Base-by-base conservation (phyloP, 2,888 invertebrate species). In the Microctonus aethiopoides region DNA sequence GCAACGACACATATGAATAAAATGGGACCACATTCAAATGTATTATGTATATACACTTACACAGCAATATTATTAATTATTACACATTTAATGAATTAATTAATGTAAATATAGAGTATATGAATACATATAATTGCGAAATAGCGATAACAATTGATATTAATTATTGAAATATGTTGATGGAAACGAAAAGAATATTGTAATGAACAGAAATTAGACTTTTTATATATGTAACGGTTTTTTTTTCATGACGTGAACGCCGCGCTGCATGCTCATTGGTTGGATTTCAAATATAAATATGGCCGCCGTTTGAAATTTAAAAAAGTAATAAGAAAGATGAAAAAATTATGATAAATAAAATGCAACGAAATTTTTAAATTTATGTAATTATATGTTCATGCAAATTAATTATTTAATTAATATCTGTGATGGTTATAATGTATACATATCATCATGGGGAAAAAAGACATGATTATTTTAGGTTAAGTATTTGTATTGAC, bases 1-100 rank as follows among this genome's bases (percentile, higher is more conserved):
- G 79, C 80, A 83, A 82, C 82, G 81, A 83, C 81, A 83, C 82
- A 83, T 83, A 83, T 83, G 80, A 83, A 81, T 79, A 74, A 78
- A 78, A 82, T 81, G 83, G 82, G 83, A 83, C 83, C 83, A 83
- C 79, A 75, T 80, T 82, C 78, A 76, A 75, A 46, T n/a, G n/a
- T 46, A 46, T 16, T 16, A 46, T 46, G 79, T 82, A 78, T 82
- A 83, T 76, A 83, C 82, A 83, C 34, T 46, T 16, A 46, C 46
- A 46, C 46, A 16, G 16, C 46, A 46, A 16, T 46, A 46, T 46
- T 39, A 36, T 36, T 10, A 36, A n/a, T n/a, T n/a, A n/a, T n/a
- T n/a, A n/a, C n/a, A n/a, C n/a, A n/a, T 10, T 39, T 13, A 13
- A 39, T 2, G 13, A 0, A n/a, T n/a, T 39, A 4, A 39, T n/a